A percentile compares a stretch with the other conserved stretches of the same genome.
These are phyloP conservation scores for Gordius sp. DNA, from an alignment of 2,888 invertebrate genomes.

Conservation along the genomic window DNA sequence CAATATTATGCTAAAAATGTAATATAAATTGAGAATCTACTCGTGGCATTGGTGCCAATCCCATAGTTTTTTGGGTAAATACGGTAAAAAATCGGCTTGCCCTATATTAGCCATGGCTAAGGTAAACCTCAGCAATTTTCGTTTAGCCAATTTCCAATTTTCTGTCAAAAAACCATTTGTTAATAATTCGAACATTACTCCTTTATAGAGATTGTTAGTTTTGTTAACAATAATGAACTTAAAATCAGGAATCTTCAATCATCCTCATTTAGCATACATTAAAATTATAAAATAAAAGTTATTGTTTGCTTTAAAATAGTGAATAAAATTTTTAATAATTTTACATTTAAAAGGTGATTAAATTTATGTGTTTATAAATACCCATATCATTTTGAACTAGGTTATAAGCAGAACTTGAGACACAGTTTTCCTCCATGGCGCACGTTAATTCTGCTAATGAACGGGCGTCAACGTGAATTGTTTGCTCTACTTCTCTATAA, in stretches of 20 bases:
- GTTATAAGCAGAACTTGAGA: slow-evolving; percentile 55
- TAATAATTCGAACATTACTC: too few species aligned
- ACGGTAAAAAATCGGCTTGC: slow-evolving; percentile 61
- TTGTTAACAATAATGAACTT: too few species aligned
- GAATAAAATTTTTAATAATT: background rate
- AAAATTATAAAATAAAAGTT: too few species aligned
- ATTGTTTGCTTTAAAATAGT: too few species aligned
- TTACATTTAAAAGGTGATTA: background rate
- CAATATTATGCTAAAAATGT: too few species aligned
- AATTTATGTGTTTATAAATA: background rate
- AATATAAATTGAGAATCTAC: background rate
- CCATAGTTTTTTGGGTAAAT: slow-evolving; percentile 64
- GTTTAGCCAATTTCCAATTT: slow-evolving; percentile 28
- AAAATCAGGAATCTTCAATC: too few species aligned
- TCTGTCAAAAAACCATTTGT: too few species aligned
- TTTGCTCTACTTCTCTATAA: slow-evolving; percentile 44
- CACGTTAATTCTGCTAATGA: slow-evolving; percentile 60
- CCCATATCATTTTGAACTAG: slow-evolving; percentile 17
- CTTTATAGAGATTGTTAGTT: too few species aligned
- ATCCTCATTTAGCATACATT: too few species aligned
- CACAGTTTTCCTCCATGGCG: slow-evolving; percentile 85
- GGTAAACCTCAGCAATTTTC: slow-evolving; percentile 61
- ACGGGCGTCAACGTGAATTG: slow-evolving; percentile 59
- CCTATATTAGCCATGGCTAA: slow-evolving; percentile 68
- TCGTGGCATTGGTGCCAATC: slow-evolving; percentile 79